Evolutionary conservation across 2,888 invertebrate species (phyloP).

Genomic region (Lasioglossum malachurum): DNA sequence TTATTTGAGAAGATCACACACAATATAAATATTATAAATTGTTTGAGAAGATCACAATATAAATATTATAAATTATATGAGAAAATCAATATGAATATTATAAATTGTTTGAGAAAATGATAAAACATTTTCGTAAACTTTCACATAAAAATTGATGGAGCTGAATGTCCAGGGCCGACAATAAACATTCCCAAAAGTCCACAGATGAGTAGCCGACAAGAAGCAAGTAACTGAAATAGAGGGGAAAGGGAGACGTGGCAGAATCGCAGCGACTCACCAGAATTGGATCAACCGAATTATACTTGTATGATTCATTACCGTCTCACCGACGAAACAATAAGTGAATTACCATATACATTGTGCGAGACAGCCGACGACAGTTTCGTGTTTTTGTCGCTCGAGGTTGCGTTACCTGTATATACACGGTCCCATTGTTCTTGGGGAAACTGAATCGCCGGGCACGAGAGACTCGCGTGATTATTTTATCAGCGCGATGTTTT

Average conservation of each 20-base stretch:
- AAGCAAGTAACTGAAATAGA: neutral
- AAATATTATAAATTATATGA: too few relatives aligned
- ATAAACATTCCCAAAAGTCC: neutral
- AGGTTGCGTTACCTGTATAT: neutral
- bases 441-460: constrained; percentile 30
- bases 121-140: neutral
- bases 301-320: constrained; percentile 70
- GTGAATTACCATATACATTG: constrained; percentile 66
- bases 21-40: too few relatives aligned
- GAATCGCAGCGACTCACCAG: constrained; percentile 42
- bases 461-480: constrained; percentile 21
- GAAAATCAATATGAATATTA: too few relatives aligned
- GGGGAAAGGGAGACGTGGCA: neutral
- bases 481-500: constrained; percentile 30
- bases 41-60: too few relatives aligned
- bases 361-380: constrained; percentile 43
- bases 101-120: neutral
- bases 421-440: constrained; percentile 30
- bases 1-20: too few relatives aligned
- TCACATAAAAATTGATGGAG: neutral
- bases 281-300: constrained; percentile 66
- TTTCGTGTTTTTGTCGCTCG: constrained; percentile 48
- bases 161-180: neutral
- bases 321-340: constrained; percentile 63
- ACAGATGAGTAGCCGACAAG: neutral